Evolutionary conservation across 2,797 vertebrate genomes (phyloP), one percentile per base, ranked within the genome.

Genomic region (Pseudochromis fuscus): DNA sequence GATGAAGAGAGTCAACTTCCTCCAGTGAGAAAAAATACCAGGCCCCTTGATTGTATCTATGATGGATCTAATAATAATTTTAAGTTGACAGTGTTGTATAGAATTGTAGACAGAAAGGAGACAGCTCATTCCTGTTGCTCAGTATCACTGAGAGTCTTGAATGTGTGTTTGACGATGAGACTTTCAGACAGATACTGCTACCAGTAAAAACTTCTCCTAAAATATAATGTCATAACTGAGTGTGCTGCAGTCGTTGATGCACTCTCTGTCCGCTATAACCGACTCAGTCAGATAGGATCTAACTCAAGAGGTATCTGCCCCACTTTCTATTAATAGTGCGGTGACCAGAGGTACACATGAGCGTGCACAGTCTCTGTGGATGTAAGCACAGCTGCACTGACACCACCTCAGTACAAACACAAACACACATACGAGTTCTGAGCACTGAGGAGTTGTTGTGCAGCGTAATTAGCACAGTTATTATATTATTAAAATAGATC

Each of bases 301-400:
- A 81, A 89, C 75, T 86, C 66, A 75, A 79, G 83, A 85, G 81
- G 82, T 87, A 88, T 91, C 87, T 92, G 93, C 79, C 91, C 92
- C 91, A 92, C 89, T 93, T 94, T 93, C 93, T 94, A 94, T 88
- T 86, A 87, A 92, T 94, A 94, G 83, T 19, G 25, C 52, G n/a
- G 69, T 72, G 81, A 86, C 84, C 72, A 79, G 75, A 81, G 67
- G 81, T 89, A 72, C 62, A 84, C 75, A 77, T 33, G 67, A 75
- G 51, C 56, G 31, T 25, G 21, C 69, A 56, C 69, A 46, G 67
- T 72, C 44, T 53, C 18, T 61, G 18, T 82, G 49, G 71, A 79
- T 76, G 72, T 72, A 73, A 67, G 55, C 55, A 73, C 72, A 86
- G 80, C 68, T 72, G 72, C 76, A 81, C 23, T 44, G n/a, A 85